phyloP scores from a whole-genome alignment of 1,140 invertebrate genomes.

The Mya arenaria region DNA sequence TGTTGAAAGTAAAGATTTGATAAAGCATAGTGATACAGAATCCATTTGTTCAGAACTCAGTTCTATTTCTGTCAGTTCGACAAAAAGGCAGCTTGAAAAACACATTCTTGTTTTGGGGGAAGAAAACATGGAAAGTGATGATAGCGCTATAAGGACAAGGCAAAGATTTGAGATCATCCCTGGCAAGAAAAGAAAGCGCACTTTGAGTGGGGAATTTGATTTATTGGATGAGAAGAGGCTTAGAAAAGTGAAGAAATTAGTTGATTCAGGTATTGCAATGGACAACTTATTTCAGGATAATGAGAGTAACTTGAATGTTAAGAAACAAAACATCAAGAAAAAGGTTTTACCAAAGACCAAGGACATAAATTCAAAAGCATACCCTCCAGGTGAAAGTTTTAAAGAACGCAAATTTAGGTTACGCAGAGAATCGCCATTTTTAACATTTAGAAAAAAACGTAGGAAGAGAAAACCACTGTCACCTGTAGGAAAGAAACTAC shows the following conservation, averaged over 20 bases:
- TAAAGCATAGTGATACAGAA: constrained; percentile 48
- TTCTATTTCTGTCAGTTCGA: constrained; percentile 35
- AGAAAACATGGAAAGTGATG: constrained; percentile 39
- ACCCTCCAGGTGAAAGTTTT: not conserved
- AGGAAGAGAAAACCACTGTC: no score
- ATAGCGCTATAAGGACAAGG: constrained; percentile 39
- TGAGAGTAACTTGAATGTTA: not conserved
- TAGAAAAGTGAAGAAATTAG: constrained; percentile 54
- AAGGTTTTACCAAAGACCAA: not conserved
- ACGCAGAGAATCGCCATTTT: not conserved
- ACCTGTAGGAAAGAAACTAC: no score
- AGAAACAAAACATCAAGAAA: not conserved
- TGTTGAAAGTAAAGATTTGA: constrained; percentile 19
- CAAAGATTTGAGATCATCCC: constrained; percentile 52
- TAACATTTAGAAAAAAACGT: not conserved
- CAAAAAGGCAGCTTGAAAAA: constrained; percentile 46
- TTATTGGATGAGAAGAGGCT: constrained; percentile 60
- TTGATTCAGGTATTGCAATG: constrained; percentile 30
- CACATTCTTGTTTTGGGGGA: constrained; percentile 39
- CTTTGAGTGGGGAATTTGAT: constrained; percentile 68
- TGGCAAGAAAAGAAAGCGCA: constrained; percentile 60
- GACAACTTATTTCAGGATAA: not conserved
- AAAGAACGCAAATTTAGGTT: not conserved
- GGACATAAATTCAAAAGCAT: not conserved
- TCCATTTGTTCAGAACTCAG: constrained; percentile 52